Evolutionary conservation across 2,113 vertebrate species (phyloP), one percentile per base, ranked within the genome.

Genomic region (Atractosteus spatula): DNA sequence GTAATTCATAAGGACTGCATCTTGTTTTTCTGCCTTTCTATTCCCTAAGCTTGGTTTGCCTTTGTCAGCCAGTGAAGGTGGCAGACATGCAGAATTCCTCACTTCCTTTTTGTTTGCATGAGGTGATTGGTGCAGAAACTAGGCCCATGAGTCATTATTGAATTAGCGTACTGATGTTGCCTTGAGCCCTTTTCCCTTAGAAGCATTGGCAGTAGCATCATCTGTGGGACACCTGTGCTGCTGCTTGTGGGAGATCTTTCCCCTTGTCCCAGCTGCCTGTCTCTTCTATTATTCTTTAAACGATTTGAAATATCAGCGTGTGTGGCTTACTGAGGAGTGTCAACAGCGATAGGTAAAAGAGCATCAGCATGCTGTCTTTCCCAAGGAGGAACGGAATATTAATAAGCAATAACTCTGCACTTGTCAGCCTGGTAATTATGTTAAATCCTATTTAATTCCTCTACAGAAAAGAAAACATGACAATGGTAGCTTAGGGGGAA

Each of bases 341-440:
- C 86, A 83, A 89, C 87, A 88, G 82, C 81, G 84, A 86, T 86
- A 86, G 85, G 82, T 80, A 77, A 81, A 86, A 84, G 78, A 77
- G 78, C 80, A 78, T 74, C 73, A 78, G 76, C 76, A 68, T 79
- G 77, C 77, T 66, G 77, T 77, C 76, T 62, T 71, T 84, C 84
- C 86, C 81, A 72, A 72, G 82, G 72, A 77, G 59, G 76, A 59
- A 67, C 70, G 66, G 70, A 76, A 75, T 79, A 82, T 77, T 85
- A 86, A 83, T 84, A 80, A 84, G 80, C 82, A 77, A 77, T 85
- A 76, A 82, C 75, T 80, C 77, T 87, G 85, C 81, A 84, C 82
- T 89, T 80, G 83, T 82, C 80, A 81, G 83, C 84, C 81, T 82
- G 82, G 76, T 89, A 87, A 89, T 92, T 87, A 86, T 81, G 86